Percentiles rank a stretch among this genome's conserved stretches.
Conservation (phyloP, 2,888 invertebrate genomes). For the Gastracanthus pulcherrimus region DNA sequence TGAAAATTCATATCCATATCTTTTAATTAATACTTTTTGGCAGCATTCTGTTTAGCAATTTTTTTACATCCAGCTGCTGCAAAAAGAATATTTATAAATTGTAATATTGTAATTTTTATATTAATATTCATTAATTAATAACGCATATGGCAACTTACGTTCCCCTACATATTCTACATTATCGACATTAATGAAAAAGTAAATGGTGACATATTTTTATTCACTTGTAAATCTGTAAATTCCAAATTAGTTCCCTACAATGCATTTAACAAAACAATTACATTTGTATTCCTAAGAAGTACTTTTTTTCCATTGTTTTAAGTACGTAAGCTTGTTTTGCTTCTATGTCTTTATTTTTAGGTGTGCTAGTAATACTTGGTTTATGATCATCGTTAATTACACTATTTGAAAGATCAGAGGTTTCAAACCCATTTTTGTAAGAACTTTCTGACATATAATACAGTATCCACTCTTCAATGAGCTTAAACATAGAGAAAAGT, state of each 20-base stretch:
- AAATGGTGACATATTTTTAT: conserved; percentile 15
- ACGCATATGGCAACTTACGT: conserved; percentile 13
- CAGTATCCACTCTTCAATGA: conserved; percentile 25
- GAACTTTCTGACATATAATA: background rate
- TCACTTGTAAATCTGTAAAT: background rate
- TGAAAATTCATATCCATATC: conserved; percentile 25
- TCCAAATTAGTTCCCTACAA: background rate
- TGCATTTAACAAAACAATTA: conserved; percentile 13
- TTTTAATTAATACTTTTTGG: conserved; percentile 26
- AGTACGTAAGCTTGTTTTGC: background rate
- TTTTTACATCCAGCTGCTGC: conserved; percentile 19
- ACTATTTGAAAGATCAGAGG: background rate
- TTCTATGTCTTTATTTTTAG: background rate
- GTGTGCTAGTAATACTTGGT: background rate
- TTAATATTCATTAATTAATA: background rate
- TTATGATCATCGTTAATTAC: background rate
- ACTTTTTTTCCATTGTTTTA: background rate
- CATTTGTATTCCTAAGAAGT: background rate
- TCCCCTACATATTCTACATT: conserved; percentile 25
- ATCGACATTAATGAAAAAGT: conserved; percentile 10
- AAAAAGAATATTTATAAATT: background rate
- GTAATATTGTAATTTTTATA: background rate
- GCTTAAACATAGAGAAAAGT: conserved; percentile 36
- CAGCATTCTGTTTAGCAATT: conserved; percentile 20
- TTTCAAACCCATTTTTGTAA: background rate